These are phyloP conservation scores for Gastrophysa polygoni DNA, from an alignment of 2,888 invertebrate species.

Conservation along the genomic window DNA sequence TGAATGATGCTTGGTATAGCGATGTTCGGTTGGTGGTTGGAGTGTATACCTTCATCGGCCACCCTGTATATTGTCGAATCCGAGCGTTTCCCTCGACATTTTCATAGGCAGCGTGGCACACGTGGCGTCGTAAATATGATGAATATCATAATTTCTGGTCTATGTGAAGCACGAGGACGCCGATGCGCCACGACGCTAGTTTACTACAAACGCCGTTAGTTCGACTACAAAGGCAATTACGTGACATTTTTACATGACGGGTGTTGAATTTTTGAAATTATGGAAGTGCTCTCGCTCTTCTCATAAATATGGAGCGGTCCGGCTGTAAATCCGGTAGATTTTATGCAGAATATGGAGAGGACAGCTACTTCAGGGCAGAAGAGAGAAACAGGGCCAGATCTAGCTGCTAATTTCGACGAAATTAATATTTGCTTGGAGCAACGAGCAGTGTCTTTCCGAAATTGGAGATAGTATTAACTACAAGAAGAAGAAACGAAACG, in stretches of 20 bases:
- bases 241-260: constrained; percentile 32
- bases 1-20: no score
- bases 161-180: neutral
- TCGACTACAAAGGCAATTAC: constrained; percentile 28
- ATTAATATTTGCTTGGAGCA: no score
- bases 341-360: constrained; percentile 5
- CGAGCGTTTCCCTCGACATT: no score
- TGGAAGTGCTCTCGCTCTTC: constrained; percentile 15
- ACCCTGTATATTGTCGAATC: no score
- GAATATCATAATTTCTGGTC: neutral
- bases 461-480: no score
- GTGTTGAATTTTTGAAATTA: constrained; percentile 37
- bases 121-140: neutral
- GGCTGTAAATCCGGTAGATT: constrained; percentile 6
- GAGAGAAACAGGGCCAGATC: no score
- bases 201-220: constrained; percentile 26
- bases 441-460: no score
- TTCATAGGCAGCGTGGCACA: neutral
- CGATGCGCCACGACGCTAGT: constrained; percentile 13
- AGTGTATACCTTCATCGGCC: no score
- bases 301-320: constrained; percentile 22
- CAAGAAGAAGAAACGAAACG: no score
- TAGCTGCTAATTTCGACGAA: no score
- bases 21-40: no score
- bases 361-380: no score